Evolutionary conservation across 2,888 invertebrate species (phyloP), one percentile per base, ranked within the genome.

Genomic region (Myathropa florea): DNA sequence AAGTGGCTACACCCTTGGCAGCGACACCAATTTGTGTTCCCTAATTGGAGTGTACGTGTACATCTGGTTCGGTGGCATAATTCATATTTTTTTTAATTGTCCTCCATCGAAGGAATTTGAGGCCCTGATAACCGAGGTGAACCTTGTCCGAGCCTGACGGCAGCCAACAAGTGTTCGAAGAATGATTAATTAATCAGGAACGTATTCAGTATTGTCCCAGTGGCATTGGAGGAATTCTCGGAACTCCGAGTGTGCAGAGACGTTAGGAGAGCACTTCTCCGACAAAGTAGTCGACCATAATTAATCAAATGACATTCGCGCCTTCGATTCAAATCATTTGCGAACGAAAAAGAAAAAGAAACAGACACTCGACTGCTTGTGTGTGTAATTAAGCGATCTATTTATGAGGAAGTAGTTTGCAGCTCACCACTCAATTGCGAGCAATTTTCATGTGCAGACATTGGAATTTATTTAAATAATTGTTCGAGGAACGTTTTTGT

Each of bases 351-450:
- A 33, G 64, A 61, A 59, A 61, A 53, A 59, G 39, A n/a, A 70
- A 21, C 24, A 60, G 12, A 57, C 14, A 7, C 46, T 18, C 7
- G 18, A 7, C 18, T 46, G 46, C 18, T 1, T 7, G 33, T 33
- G 46, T 33, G 23, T 26, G 28, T n/a, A 26, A 64, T 30, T 55
- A 18, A 63, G 30, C 39, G 65, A 76, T 75, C 72, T 53, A 53
- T 78, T 70, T 70, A 85, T 55, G 73, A 85, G 85, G 85, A 81
- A 85, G 77, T 68, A 64, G 60, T 80, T 80, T 67, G 64, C 24
- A 65, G 60, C n/a, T n/a, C 39, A 36, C 26, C 24, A 33, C 21
- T 60, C 33, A 72, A 46, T 61, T 61, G 60, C 46, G 24, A 67
- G 72, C 46, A 57, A 67, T 80, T 67, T 80, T 67, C 33, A 67